Evolutionary conservation across 2,797 vertebrate genomes (phyloP).

Genomic region (Anisognathus igniventris): DNA sequence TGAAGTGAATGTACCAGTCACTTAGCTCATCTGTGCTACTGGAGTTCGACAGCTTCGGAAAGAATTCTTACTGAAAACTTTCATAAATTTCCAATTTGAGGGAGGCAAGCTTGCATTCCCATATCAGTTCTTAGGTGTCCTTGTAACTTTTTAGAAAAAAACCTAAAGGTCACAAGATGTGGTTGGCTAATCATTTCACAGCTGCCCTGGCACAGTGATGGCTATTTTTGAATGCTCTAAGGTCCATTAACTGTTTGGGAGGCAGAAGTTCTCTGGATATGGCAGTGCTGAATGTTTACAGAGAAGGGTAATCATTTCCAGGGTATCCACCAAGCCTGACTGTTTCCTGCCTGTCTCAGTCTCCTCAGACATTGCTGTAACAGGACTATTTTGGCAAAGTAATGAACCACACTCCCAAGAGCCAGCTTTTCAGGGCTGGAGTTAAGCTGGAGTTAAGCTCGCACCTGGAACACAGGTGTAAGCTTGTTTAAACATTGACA

Average conservation of each 20-base stretch:
- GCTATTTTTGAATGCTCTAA: not conserved
- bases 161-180: not conserved
- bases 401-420: not conserved
- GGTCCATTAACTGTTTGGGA: conserved; percentile 21
- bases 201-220: not conserved
- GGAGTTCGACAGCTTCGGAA: not conserved
- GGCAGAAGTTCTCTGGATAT: not conserved
- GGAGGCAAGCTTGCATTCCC: not conserved
- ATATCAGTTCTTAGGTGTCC: not conserved
- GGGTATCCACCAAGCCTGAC: not conserved
- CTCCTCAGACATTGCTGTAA: not conserved
- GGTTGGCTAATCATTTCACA: not conserved
- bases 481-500: conserved; percentile 31
- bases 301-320: conserved; percentile 25
- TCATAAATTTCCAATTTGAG: not conserved
- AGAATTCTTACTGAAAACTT: not conserved
- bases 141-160: not conserved
- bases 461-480: conserved; percentile 21
- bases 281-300: not conserved
- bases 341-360: not conserved
- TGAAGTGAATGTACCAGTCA: not conserved
- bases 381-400: not conserved
- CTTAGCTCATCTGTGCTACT: not conserved
- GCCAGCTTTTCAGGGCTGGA: not conserved
- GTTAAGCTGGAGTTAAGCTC: not conserved